Evolutionary conservation across 2,888 invertebrate genomes (phyloP), one percentile per base, ranked within the genome.

Genomic region (Drosophila limbata): DNA sequence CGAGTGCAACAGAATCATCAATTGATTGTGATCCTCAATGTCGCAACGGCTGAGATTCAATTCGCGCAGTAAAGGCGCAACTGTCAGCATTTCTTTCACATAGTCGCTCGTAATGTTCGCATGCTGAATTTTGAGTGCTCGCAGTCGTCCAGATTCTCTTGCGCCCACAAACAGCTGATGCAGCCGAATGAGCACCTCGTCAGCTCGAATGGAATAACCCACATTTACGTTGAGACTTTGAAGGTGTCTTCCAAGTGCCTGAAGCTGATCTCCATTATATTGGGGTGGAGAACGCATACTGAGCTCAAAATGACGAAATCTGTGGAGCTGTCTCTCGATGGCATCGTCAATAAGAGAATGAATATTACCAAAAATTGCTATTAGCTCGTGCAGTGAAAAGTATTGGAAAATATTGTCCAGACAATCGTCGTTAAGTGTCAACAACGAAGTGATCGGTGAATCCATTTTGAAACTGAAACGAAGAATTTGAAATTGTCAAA

Each of bases 21-120:
- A 67, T 44, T 69, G 68, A 31, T 8, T 19, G 0, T 37, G n/a
- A 5, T 84, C 67, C 1, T 50, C 15, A 11, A 80, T 56, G 25
- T 84, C 84, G 15, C 73, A 72, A 15, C 57, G 48, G 28, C 80
- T 65, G 31, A 87, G 28, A 65, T 84, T 84, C 42, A 84, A 28
- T 40, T 82, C 71, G 5, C 39, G 5, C 17, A 84, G 51, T 1
- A 39, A 40, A 4, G 70, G 37, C 3, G 66, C 59, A n/a, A 80
- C 71, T n/a, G 51, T 28, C 1, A 28, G n/a, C 2, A 87, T 56
- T 4, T 47, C 9, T 0, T 39, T 44, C 0, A 84, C 6, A 8
- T 70, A 70, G 3, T 67, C 53, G 0, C 10, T 3, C 1, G 78
- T 68, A 19, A 73, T 60, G 2, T 70, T 59, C 28, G 61, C 56